These are phyloP conservation scores for Styela clava DNA, from an alignment of 23 tunicate species.

Conservation along the genomic window DNA sequence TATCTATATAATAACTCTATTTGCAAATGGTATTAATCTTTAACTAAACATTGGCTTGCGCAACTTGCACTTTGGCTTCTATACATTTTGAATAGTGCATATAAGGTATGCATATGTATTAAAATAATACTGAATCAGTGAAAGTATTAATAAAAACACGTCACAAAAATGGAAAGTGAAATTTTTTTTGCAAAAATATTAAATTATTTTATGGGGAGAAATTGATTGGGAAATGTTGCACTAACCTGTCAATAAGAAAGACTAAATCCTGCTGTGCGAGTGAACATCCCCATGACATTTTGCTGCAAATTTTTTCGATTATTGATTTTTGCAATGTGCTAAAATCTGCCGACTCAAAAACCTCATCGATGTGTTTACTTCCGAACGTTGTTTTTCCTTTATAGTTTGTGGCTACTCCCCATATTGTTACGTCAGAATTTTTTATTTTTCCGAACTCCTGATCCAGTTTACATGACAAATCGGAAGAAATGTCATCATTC, in stretches of 20 bases:
- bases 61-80: too few species aligned
- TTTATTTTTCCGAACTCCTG: not conserved
- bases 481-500: conserved; percentile 24
- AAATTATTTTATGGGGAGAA: too few species aligned
- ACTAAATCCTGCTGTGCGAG: conserved; percentile 21
- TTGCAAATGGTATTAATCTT: too few species aligned
- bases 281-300: not conserved
- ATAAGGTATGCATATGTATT: too few species aligned
- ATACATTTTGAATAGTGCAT: too few species aligned
- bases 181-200: too few species aligned
- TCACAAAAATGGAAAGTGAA: too few species aligned
- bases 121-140: too few species aligned
- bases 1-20: too few species aligned
- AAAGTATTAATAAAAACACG: too few species aligned
- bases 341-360: not conserved
- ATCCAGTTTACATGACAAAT: conserved; percentile 6
- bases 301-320: not conserved
- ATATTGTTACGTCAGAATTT: conserved; percentile 15
- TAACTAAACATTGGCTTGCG: too few species aligned
- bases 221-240: too few species aligned
- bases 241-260: conserved; percentile 14
- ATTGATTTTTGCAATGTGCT: not conserved
- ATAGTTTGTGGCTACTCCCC: conserved; percentile 10
- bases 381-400: conserved; percentile 9
- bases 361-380: conserved; percentile 9